Percentiles rank a stretch among this genome's conserved stretches.
Evolutionary conservation across 2,113 vertebrate genomes (phyloP).

Genomic region (Plotosus lineatus): DNA sequence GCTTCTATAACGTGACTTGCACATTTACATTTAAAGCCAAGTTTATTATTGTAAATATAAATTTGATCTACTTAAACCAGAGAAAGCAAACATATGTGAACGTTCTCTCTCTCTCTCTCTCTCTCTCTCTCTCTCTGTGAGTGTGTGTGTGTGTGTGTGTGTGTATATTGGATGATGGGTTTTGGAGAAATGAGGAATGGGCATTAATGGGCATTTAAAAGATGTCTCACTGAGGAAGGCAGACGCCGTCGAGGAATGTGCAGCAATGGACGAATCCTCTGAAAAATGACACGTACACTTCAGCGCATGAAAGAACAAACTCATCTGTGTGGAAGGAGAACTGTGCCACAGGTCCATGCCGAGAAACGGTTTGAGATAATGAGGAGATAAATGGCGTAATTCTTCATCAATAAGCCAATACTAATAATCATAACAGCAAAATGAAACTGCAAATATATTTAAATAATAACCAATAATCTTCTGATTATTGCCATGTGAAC

Average conservation of each 20-base stretch:
- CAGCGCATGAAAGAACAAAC: slow-evolving; percentile 30
- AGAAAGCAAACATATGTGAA: not conserved
- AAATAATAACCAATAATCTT: not conserved
- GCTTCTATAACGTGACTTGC: slow-evolving; percentile 61
- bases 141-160: too few species aligned
- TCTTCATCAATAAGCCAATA: not conserved
- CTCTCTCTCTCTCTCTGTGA: not conserved
- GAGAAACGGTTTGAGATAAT: not conserved
- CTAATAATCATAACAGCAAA: not conserved
- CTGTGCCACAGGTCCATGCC: not conserved
- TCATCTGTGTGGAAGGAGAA: slow-evolving; percentile 30
- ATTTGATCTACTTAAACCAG: not conserved
- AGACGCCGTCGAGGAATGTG: slow-evolving; percentile 49
- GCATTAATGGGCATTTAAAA: slow-evolving; percentile 52
- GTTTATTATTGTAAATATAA: not conserved
- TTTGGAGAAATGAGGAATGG: slow-evolving; percentile 24
- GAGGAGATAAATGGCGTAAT: too few species aligned
- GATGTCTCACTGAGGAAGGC: slow-evolving; percentile 51
- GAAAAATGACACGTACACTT: slow-evolving; percentile 55
- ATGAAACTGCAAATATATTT: not conserved
- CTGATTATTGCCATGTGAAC: not conserved
- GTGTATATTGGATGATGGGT: slow-evolving; percentile 22
- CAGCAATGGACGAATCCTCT: slow-evolving; percentile 48
- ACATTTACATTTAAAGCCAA: slow-evolving; percentile 18
- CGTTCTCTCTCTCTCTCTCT: not conserved